A percentile compares a stretch with the other conserved stretches of the same genome.
phyloP scores from a whole-genome alignment of 2,888 invertebrate species.

The Drosophila quasianomalipes region DNA sequence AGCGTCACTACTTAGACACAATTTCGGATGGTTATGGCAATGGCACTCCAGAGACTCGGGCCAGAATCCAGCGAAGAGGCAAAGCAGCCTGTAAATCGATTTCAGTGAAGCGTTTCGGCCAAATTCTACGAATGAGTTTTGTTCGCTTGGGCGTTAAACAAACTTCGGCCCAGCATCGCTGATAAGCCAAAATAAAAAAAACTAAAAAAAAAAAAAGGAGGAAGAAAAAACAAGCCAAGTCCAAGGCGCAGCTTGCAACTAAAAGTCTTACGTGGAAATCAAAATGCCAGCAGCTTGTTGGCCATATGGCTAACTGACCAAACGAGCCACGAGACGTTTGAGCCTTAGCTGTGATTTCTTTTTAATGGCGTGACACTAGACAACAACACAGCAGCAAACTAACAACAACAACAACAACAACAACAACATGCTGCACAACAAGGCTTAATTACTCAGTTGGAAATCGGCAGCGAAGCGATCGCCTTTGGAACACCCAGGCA shows the following conservation, averaged over 20 bases:
- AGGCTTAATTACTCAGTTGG: constrained; percentile 80
- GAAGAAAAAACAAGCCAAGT: constrained; percentile 2
- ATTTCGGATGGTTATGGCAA: constrained; percentile 83
- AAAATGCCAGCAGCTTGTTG: constrained; percentile 40
- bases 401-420: constrained; percentile 20
- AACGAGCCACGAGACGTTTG: constrained; percentile 56
- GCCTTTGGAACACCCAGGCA: constrained; percentile 73
- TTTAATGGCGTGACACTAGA: constrained; percentile 82
- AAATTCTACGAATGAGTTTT: constrained; percentile 75
- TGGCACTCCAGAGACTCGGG: constrained; percentile 81
- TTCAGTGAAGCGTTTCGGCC: constrained; percentile 67
- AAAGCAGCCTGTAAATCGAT: constrained; percentile 64
- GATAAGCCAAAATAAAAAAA: constrained; percentile 51
- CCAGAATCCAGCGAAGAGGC: constrained; percentile 7
- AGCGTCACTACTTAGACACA: constrained; percentile 81
- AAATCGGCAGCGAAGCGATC: constrained; percentile 73
- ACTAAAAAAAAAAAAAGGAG: background rate
- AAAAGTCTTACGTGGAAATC: constrained; percentile 74
- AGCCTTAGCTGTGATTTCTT: constrained; percentile 77
- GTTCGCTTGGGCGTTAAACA: constrained; percentile 67
- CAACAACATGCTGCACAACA: constrained; percentile 59
- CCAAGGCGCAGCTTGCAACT: constrained; percentile 22
- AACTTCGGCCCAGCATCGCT: constrained; percentile 65
- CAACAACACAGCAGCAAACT: constrained; percentile 47
- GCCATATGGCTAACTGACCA: constrained; percentile 58